Conservation (phyloP, 2,797 vertebrate genomes). For the Hozukius guyotensis region DNA sequence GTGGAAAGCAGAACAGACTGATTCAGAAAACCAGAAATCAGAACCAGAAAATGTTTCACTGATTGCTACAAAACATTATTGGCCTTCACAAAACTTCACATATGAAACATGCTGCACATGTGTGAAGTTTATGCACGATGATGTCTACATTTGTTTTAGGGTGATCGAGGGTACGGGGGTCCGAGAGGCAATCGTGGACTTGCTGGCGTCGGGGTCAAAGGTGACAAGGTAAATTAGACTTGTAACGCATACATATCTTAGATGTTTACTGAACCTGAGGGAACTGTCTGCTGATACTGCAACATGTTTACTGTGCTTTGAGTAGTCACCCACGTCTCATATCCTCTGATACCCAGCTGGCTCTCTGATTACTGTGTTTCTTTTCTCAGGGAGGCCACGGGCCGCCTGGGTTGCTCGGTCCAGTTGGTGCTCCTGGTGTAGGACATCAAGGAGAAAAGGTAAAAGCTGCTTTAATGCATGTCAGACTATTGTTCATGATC, state of each 20-base stretch:
- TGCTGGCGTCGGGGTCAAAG: slow-evolving; percentile 84
- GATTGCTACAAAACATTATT: neutral
- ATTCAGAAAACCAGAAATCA: neutral
- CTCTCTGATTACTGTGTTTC: neutral
- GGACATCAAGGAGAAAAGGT: slow-evolving; percentile 88
- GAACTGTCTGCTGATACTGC: neutral
- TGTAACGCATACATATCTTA: neutral
- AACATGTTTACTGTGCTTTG: neutral
- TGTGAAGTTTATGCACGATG: neutral
- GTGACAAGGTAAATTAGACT: slow-evolving; percentile 85
- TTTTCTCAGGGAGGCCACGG: slow-evolving; percentile 83
- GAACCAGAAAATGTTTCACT: neutral
- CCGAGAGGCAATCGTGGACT: slow-evolving; percentile 78
- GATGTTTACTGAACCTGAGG: neutral
- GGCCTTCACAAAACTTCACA: neutral
- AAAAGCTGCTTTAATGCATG: neutral
- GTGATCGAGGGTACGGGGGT: slow-evolving; percentile 87
- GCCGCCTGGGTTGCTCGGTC: slow-evolving; percentile 81
- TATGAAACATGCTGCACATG: neutral
- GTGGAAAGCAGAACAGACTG: neutral
- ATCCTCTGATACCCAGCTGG: neutral
- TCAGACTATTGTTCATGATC: neutral
- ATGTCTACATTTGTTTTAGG: slow-evolving; percentile 78
- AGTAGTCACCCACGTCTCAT: neutral
- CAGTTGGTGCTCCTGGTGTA: slow-evolving; percentile 80